Percentiles rank a stretch among this genome's conserved stretches.
Evolutionary conservation across 2,113 vertebrate species (phyloP).

Genomic region (Trematomus loennbergii): DNA sequence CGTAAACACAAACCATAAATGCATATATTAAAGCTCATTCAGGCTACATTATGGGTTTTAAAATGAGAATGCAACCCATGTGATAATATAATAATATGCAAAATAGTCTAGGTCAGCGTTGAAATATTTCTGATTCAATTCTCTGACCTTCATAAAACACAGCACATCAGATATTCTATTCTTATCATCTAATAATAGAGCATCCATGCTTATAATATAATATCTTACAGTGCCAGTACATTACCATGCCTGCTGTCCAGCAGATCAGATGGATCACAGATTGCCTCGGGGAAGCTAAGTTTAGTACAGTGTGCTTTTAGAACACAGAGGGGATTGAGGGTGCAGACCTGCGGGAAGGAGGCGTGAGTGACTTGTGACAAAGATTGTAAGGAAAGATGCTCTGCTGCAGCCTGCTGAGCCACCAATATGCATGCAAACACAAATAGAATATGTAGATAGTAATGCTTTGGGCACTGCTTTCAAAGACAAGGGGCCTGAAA

Average conservation of each 20-base stretch:
- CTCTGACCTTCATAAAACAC: conserved; percentile 55
- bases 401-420: conserved; percentile 26
- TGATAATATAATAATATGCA: conserved; percentile 45
- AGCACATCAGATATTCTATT: conserved; percentile 39
- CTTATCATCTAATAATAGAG: conserved; percentile 57
- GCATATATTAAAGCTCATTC: conserved; percentile 18
- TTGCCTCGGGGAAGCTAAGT: conserved; percentile 46
- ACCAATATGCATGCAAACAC: conserved; percentile 30
- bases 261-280: conserved; percentile 56
- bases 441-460: neutral
- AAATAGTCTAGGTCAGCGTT: conserved; percentile 25
- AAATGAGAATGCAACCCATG: conserved; percentile 29
- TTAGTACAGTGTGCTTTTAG: conserved; percentile 54
- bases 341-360: conserved; percentile 11
- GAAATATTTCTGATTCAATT: conserved; percentile 43
- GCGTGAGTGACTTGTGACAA: conserved; percentile 30
- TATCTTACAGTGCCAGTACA: conserved; percentile 35
- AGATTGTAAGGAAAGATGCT: conserved; percentile 23
- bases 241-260: conserved; percentile 48
- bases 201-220: conserved; percentile 37
- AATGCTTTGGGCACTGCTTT: neutral
- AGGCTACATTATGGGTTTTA: conserved; percentile 16
- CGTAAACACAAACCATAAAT: conserved; percentile 30
- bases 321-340: conserved; percentile 43
- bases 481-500: neutral